These are phyloP conservation scores for Conus betulinus DNA, from an alignment of 1,140 invertebrate genomes.

Conservation along the genomic window DNA sequence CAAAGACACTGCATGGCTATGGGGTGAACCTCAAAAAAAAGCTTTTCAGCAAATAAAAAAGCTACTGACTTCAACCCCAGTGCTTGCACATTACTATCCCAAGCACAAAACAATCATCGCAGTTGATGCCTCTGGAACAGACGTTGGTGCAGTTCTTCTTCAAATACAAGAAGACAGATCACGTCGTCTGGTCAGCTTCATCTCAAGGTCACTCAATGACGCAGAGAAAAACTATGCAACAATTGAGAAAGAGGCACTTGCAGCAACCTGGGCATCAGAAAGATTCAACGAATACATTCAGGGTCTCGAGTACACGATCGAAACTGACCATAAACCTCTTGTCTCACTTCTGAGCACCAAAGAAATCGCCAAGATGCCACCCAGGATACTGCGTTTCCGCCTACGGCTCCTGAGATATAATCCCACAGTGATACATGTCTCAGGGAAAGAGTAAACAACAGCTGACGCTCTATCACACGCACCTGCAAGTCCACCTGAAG, in stretches of 20 bases:
- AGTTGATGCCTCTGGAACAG: slow-evolving; percentile 48
- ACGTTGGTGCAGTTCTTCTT: slow-evolving; percentile 40
- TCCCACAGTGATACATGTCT: slow-evolving; percentile 32
- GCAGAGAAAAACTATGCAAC: no score
- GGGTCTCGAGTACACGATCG: slow-evolving; percentile 64
- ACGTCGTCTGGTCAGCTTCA: slow-evolving; percentile 42
- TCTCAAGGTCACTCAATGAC: no score
- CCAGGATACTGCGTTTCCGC: slow-evolving; percentile 46
- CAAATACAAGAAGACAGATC: slow-evolving; percentile 1
- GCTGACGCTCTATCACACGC: slow-evolving; percentile 44
- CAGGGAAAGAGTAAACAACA: slow-evolving; percentile 47
- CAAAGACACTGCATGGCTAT: no score
- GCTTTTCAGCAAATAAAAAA: background rate
- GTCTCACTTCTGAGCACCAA: background rate
- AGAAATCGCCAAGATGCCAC: slow-evolving; percentile 40
- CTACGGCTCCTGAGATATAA: slow-evolving; percentile 47
- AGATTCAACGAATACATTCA: slow-evolving; percentile 77
- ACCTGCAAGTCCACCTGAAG: background rate
- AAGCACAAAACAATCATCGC: slow-evolving; percentile 39
- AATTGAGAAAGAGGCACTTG: no score
- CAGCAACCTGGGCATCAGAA: slow-evolving; percentile 38
- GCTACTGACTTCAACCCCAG: slow-evolving; percentile 43
- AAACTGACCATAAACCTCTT: slow-evolving; percentile 71
- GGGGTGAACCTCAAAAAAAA: no score
- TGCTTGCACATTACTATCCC: slow-evolving; percentile 43